Evolutionary conservation across 2,797 vertebrate species (phyloP).

Genomic region (Lycodopsis pacificus): DNA sequence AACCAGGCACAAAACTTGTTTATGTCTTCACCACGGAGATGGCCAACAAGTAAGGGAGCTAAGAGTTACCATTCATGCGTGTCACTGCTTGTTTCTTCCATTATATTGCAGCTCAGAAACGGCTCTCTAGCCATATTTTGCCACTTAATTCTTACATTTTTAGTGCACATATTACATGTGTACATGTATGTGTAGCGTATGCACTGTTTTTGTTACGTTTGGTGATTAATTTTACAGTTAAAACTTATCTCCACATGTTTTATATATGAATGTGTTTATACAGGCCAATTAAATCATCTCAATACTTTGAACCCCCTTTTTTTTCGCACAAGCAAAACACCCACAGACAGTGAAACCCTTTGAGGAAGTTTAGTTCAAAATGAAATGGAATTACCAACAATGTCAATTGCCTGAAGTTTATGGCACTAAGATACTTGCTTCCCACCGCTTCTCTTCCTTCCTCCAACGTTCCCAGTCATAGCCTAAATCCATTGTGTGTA

Average conservation of each 20-base stretch:
- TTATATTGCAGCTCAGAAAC: background rate
- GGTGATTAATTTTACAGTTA: conserved; percentile 23
- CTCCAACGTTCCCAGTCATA: conserved; percentile 41
- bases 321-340: conserved; percentile 26
- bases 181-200: background rate
- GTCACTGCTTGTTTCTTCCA: background rate
- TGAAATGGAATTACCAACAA: conserved; percentile 52
- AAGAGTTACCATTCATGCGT: conserved; percentile 5
- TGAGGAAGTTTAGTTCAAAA: conserved; percentile 45
- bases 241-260: conserved; percentile 14
- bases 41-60: conserved; percentile 96
- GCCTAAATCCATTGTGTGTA: conserved; percentile 47
- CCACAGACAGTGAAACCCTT: conserved; percentile 36
- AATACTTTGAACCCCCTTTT: background rate
- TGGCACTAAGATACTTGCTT: conserved; percentile 38
- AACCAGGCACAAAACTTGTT: conserved; percentile 95
- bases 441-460: conserved; percentile 11
- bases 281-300: conserved; percentile 38
- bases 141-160: background rate
- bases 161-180: background rate
- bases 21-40: conserved; percentile 99
- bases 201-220: conserved; percentile 1
- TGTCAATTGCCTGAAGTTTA: conserved; percentile 50
- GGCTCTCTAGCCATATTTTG: background rate
- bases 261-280: conserved; percentile 36